Percentiles rank a stretch among this genome's conserved stretches.
These are phyloP conservation scores for Ceriagrion tenellum DNA, from an alignment of 2,888 invertebrate genomes.

Conservation along the genomic window DNA sequence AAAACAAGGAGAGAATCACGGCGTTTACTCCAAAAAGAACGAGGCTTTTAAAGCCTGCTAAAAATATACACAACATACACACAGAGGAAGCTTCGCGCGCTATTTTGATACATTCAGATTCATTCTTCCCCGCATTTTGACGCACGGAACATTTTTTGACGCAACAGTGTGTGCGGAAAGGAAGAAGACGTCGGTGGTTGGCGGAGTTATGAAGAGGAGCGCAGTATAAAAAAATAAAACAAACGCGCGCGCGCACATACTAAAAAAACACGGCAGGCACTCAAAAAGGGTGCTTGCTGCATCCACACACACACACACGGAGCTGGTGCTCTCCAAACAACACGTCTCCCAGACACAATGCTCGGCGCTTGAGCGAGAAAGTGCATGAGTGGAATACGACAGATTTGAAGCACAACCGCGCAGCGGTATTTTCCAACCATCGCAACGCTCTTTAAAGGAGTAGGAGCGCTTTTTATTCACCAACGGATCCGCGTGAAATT, in stretches of 20 bases:
- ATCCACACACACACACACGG: constrained; percentile 20
- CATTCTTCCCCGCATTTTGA: constrained; percentile 25
- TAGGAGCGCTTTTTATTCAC: too few relatives aligned
- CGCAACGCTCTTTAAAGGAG: too few relatives aligned
- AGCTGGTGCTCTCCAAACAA: constrained; percentile 39
- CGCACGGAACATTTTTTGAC: not conserved
- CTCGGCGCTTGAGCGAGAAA: not conserved
- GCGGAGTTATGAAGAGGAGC: not conserved
- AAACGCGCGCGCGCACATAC: not conserved
- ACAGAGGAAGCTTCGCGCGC: not conserved
- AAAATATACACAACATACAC: not conserved
- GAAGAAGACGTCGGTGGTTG: not conserved
- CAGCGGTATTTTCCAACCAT: too few relatives aligned
- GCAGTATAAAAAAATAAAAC: too few relatives aligned
- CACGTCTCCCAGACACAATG: constrained; percentile 13
- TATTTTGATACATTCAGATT: constrained; percentile 29
- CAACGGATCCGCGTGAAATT: too few relatives aligned
- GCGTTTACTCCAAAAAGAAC: constrained; percentile 32
- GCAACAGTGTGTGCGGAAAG: not conserved
- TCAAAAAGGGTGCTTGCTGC: constrained; percentile 27
- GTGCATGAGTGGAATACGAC: too few relatives aligned
- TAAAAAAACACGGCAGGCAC: not conserved
- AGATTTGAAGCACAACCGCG: too few relatives aligned
- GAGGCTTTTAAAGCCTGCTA: not conserved
- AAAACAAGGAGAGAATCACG: not conserved